These are phyloP conservation scores for Druceiella hillmani DNA, from an alignment of 2,888 invertebrate genomes.

Conservation along the genomic window DNA sequence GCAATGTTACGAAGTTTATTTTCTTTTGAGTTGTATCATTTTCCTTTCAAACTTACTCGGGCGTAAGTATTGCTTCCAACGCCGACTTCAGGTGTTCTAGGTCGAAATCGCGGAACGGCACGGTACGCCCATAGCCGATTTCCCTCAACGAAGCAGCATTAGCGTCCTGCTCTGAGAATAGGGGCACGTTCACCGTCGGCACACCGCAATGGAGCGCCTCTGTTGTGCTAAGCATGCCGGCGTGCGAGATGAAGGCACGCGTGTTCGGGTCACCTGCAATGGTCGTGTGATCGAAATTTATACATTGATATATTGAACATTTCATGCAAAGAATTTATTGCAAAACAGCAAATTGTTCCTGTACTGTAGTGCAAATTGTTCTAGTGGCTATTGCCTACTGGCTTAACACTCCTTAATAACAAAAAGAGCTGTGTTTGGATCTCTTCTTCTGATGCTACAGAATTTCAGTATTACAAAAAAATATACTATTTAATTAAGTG, in stretches of 20 bases:
- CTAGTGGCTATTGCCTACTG: too few species aligned
- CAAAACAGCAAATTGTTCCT: too few species aligned
- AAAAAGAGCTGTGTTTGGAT: too few species aligned
- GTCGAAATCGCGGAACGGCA: slow-evolving; percentile 29
- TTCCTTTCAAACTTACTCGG: slow-evolving; percentile 30
- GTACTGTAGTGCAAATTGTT: too few species aligned
- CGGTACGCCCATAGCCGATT: slow-evolving; percentile 39
- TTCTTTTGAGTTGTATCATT: slow-evolving; percentile 1
- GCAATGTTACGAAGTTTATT: too few species aligned
- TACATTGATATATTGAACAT: too few species aligned
- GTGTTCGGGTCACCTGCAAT: slow-evolving; percentile 50
- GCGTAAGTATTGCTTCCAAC: slow-evolving; percentile 32
- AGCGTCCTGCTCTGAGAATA: slow-evolving; percentile 53
- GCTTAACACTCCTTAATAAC: too few species aligned
- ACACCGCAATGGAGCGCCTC: slow-evolving; percentile 53
- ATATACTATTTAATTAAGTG: too few species aligned
- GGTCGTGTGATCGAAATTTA: too few species aligned
- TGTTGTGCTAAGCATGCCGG: slow-evolving; percentile 49
- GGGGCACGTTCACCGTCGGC: slow-evolving; percentile 50
- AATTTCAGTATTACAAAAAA: too few species aligned
- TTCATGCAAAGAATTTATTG: too few species aligned
- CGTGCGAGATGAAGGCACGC: slow-evolving; percentile 50
- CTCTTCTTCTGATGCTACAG: too few species aligned
- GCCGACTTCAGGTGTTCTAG: slow-evolving; percentile 41
- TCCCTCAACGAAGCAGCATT: slow-evolving; percentile 47